A percentile compares a stretch with the other conserved stretches of the same genome.
phyloP scores from a whole-genome alignment of 2,888 invertebrate genomes.

The Sinelater perroti region DNA sequence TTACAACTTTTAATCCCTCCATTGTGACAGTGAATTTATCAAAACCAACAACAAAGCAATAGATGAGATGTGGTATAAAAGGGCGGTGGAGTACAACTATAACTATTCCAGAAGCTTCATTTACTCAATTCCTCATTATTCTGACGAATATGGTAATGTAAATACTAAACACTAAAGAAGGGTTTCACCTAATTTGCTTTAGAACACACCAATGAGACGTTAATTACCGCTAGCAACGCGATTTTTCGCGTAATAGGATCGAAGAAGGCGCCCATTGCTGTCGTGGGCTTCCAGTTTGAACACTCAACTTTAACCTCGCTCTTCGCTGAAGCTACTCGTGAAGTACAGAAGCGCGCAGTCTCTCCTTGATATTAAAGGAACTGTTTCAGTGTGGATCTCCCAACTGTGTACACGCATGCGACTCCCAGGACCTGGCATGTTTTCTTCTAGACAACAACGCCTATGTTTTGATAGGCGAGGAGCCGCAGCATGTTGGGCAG shows the following conservation, averaged over 20 bases:
- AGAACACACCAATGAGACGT: slow-evolving; percentile 64
- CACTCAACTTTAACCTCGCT: slow-evolving; percentile 78
- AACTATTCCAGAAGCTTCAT: slow-evolving; percentile 78
- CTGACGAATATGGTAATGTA: slow-evolving; percentile 59
- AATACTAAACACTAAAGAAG: background rate
- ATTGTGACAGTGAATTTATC: slow-evolving; percentile 70
- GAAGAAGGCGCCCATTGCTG: slow-evolving; percentile 72
- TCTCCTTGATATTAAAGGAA: slow-evolving; percentile 54
- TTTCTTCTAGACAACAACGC: slow-evolving; percentile 91
- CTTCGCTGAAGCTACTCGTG: slow-evolving; percentile 79
- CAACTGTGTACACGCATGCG: slow-evolving; percentile 64
- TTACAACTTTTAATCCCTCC: no score
- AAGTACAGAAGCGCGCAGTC: slow-evolving; percentile 60
- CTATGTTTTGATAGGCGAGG: slow-evolving; percentile 82
- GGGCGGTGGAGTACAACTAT: slow-evolving; percentile 86
- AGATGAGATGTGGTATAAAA: slow-evolving; percentile 88
- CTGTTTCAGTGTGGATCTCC: slow-evolving; percentile 16
- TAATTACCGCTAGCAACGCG: slow-evolving; percentile 86
- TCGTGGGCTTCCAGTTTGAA: slow-evolving; percentile 82
- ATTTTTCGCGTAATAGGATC: slow-evolving; percentile 71
- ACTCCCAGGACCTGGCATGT: slow-evolving; percentile 75
- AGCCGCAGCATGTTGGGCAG: slow-evolving; percentile 64
- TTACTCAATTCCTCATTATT: slow-evolving; percentile 79
- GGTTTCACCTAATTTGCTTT: slow-evolving; percentile 22
- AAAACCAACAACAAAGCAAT: slow-evolving; percentile 77